Conservation (phyloP, 2,888 invertebrate species). For the Pardosa pseudoannulata region DNA sequence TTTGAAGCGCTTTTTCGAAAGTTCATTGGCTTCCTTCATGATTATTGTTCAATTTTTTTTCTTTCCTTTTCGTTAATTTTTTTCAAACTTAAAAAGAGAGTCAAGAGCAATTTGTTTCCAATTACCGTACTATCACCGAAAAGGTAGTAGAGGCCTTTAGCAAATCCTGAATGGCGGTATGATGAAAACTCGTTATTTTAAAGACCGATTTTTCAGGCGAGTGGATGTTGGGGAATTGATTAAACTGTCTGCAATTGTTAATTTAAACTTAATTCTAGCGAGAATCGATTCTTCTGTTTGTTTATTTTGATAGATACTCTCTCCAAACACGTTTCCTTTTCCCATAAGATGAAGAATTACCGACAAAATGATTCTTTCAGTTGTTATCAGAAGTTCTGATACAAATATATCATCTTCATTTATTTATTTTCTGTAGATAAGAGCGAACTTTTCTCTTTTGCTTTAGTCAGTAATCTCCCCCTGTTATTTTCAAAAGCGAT, state of each 20-base stretch:
- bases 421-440: no score
- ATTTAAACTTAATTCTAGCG: conserved; percentile 2
- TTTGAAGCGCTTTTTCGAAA: conserved; percentile 18
- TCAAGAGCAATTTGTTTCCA: conserved; percentile 56
- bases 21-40: conserved; percentile 48
- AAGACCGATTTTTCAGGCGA: not conserved
- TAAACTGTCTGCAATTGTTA: not conserved
- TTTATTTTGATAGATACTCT: not conserved
- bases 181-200: conserved; percentile 8
- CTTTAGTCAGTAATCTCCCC: no score
- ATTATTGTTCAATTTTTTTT: conserved; percentile 42
- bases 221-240: not conserved
- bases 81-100: conserved; percentile 29
- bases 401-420: no score
- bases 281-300: not conserved
- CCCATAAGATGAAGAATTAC: no score
- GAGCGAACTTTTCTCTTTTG: no score
- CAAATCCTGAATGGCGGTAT: not conserved
- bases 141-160: not conserved
- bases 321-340: no score
- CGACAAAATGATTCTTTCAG: no score
- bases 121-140: conserved; percentile 26
- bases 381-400: no score
- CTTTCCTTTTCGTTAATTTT: not conserved
- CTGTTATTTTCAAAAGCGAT: no score